Base-by-base conservation (phyloP, 1,140 invertebrate genomes). In the Drosophila simulans region DNA sequence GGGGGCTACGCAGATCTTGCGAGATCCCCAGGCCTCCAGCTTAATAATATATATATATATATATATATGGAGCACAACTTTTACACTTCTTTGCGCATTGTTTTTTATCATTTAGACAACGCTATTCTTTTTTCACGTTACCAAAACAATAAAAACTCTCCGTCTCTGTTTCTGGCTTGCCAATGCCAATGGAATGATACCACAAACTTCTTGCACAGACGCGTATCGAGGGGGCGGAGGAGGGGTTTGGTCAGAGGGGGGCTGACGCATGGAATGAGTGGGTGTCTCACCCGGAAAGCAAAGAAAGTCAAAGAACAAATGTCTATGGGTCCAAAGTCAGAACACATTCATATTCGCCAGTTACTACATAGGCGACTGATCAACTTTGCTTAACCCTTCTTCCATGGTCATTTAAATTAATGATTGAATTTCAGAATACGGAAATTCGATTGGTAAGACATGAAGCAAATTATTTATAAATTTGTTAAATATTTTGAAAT, bases 231-330 rank as follows among this genome's bases (percentile, higher is more conserved):
- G 15, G 37, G 34, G 4, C 43, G 7, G 15, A 1, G 12, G 15
- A 2, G 53, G 17, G 5, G 27, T 22, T 20, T 11, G 55, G 48
- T 54, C 31, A 49, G 51, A 13, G 49, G 37, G 5, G 43, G 17
- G 17, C 1, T 20, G 1, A 20, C 20, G 34, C 10, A 10, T 12
- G 62, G 52, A 20, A 25, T n/a, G 59, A 43, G 42, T 45, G 57
- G 46, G 43, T 37, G 57, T 65, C 60, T 48, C 73, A 71, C 60
- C 79, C 84, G 80, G 84, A 89, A 88, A 88, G 84, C 68, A 74
- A 74, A 77, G 84, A 83, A 88, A 88, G 84, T 88, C 84, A 88
- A 88, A 88, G 84, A 88, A 89, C 84, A 88, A 88, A 88, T 88
- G 75, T 78, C 78, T 86, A 76, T 53, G 79, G 63, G 74, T 66